phyloP scores from a whole-genome alignment of 1,140 invertebrate species.

The Steinernema feltiae region DNA sequence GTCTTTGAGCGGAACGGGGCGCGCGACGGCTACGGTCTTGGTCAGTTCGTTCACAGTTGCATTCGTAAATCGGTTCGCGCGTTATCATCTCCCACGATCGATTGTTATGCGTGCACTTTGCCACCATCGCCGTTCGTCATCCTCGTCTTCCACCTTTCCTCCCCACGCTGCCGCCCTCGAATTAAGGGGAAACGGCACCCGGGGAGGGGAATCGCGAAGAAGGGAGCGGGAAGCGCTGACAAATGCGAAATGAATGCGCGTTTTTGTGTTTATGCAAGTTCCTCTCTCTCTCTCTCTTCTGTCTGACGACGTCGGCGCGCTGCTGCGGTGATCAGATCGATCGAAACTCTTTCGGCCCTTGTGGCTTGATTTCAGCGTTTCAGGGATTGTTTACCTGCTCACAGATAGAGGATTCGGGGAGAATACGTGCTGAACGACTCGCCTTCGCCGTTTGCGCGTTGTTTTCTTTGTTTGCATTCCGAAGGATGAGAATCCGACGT shows the following conservation, averaged over 20 bases:
- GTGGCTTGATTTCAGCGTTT: no score
- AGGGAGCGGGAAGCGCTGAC: not conserved
- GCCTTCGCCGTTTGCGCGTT: not conserved
- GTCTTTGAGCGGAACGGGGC: not conserved
- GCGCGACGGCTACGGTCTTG: not conserved
- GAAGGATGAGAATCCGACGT: not conserved
- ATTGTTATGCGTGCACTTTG: not conserved
- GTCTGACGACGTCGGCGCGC: no score
- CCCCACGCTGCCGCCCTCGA: not conserved
- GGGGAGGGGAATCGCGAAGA: not conserved
- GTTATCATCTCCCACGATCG: not conserved
- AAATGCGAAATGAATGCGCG: not conserved
- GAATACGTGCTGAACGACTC: no score
- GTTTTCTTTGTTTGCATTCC: not conserved
- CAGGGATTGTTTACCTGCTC: no score
- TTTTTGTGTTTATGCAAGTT: not conserved
- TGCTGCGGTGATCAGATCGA: no score
- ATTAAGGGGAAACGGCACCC: not conserved
- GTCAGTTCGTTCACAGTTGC: not conserved
- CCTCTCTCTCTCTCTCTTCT: no score
- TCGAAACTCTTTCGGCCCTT: no score
- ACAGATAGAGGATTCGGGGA: no score
- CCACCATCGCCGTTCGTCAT: no score
- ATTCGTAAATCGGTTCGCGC: not conserved
- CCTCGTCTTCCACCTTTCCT: no score